phyloP scores from a whole-genome alignment of 2,888 invertebrate species.

The Polyommatus iphigenia region DNA sequence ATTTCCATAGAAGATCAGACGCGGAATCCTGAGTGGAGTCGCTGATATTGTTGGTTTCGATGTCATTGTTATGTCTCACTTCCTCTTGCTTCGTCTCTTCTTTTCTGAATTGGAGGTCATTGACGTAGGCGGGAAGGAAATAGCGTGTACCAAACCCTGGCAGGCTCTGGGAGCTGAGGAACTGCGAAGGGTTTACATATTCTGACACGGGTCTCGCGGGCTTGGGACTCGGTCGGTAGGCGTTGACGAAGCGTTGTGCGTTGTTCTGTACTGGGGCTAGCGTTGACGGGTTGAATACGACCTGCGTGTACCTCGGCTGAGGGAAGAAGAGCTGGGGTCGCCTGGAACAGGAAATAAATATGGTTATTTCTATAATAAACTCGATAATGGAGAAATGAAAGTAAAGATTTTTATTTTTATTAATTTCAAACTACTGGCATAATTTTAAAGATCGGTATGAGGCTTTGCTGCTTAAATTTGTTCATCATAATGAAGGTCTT shows the following conservation, averaged over 20 bases:
- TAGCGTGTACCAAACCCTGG: slow-evolving; percentile 70
- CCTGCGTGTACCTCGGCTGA: slow-evolving; percentile 67
- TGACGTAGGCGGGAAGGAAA: slow-evolving; percentile 60
- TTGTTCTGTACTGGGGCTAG: slow-evolving; percentile 54
- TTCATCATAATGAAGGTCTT: no score
- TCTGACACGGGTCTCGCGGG: slow-evolving; percentile 48
- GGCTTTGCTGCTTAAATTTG: no score
- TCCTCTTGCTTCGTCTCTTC: slow-evolving; percentile 58
- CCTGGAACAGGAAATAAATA: slow-evolving; percentile 51
- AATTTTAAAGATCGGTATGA: no score
- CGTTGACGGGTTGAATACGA: slow-evolving; percentile 53
- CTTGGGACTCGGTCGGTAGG: slow-evolving; percentile 59
- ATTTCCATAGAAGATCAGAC: slow-evolving; percentile 65
- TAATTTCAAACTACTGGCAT: no score
- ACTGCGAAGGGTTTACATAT: slow-evolving; percentile 58
- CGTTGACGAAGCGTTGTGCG: slow-evolving; percentile 69
- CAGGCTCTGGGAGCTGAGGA: slow-evolving; percentile 64
- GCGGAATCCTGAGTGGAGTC: slow-evolving; percentile 51
- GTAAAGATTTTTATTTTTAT: not conserved
- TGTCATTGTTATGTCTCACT: slow-evolving; percentile 62
- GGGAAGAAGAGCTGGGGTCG: slow-evolving; percentile 67
- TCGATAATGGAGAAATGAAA: not conserved
- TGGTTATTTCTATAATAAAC: not conserved
- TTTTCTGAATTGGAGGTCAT: slow-evolving; percentile 48
- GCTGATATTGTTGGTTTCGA: slow-evolving; percentile 59